phyloP scores from a whole-genome alignment of 2,113 vertebrate species.

The Anarrhichthys ocellatus region DNA sequence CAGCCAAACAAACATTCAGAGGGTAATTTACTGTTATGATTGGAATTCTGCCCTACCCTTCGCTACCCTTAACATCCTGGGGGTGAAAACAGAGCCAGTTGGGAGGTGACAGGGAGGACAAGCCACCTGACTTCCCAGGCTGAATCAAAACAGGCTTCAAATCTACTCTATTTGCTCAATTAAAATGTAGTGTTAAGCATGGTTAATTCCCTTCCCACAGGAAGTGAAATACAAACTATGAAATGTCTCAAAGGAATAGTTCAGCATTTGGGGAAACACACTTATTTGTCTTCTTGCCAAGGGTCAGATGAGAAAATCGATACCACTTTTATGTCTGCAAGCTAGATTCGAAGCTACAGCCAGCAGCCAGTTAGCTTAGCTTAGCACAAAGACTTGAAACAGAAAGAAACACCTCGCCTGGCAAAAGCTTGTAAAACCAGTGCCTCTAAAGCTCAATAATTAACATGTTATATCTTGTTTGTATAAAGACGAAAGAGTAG shows the following conservation, averaged over 20 bases:
- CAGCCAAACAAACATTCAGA: slow-evolving; percentile 40
- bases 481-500: too few species aligned
- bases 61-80: slow-evolving; percentile 26
- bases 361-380: too few species aligned
- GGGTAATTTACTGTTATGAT: slow-evolving; percentile 61
- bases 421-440: too few species aligned
- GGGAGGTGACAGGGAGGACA: slow-evolving; percentile 11
- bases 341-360: neutral
- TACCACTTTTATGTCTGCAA: neutral
- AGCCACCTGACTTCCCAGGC: neutral
- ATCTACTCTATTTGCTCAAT: neutral
- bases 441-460: too few species aligned
- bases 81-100: slow-evolving; percentile 34
- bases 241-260: neutral
- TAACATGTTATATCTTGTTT: too few species aligned
- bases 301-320: too few species aligned
- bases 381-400: too few species aligned
- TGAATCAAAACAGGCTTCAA: neutral
- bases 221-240: neutral
- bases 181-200: neutral
- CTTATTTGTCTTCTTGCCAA: neutral
- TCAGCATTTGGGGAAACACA: neutral
- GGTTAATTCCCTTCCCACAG: neutral
- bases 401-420: too few species aligned
- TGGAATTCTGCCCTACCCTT: slow-evolving; percentile 74